phyloP scores from a whole-genome alignment of 1,140 invertebrate genomes.

The Nymphalis io region DNA sequence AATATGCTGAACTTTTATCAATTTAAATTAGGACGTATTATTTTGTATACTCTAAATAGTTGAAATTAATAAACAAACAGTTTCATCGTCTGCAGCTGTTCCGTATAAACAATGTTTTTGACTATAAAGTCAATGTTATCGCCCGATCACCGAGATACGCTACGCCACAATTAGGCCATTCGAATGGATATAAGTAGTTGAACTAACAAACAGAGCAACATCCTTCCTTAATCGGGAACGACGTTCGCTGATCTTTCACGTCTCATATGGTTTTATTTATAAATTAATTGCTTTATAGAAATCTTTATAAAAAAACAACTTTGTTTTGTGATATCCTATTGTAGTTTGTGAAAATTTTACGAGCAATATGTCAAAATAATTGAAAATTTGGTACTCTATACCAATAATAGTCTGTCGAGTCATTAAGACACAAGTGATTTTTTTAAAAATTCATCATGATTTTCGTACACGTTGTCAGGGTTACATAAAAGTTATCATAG shows the following conservation, averaged over 20 bases:
- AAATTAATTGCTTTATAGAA: conserved; percentile 36
- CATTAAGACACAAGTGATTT: too few species aligned
- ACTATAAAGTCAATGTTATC: conserved; percentile 59
- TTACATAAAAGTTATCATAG: too few species aligned
- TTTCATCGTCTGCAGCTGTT: background rate
- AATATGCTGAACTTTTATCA: too few species aligned
- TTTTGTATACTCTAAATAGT: background rate
- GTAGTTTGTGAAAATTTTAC: too few species aligned
- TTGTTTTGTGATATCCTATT: background rate
- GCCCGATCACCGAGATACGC: conserved; percentile 54
- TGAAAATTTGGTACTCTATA: too few species aligned
- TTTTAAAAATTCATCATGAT: too few species aligned
- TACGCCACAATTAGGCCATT: conserved; percentile 56
- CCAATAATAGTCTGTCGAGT: too few species aligned
- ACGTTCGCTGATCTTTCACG: conserved; percentile 47
- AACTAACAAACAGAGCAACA: conserved; percentile 64
- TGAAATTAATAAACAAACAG: background rate
- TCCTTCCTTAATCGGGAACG: conserved; percentile 55
- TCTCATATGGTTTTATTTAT: conserved; percentile 52
- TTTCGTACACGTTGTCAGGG: too few species aligned
- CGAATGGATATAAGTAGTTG: conserved; percentile 58
- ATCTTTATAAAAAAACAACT: conserved; percentile 4
- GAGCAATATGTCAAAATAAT: too few species aligned
- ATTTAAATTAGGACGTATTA: too few species aligned
- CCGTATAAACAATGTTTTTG: conserved; percentile 42